Base-by-base conservation (phyloP, 1,140 invertebrate species). In the Aricia agestis region DNA sequence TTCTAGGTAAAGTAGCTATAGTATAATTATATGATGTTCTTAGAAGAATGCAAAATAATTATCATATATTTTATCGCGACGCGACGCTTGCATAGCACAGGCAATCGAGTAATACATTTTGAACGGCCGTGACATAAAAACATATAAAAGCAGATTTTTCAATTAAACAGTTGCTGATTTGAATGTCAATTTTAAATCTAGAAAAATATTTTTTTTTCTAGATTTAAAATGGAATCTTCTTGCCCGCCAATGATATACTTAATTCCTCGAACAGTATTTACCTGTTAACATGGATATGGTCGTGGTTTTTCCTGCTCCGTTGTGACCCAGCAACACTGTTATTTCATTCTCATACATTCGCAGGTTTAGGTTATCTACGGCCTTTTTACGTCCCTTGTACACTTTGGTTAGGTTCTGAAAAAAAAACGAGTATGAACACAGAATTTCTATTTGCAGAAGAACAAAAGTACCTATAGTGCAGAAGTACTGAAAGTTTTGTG, bases 201-300 rank as follows among this genome's bases (percentile, higher is more conserved):
- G 25, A 25, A 25, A 25, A 25, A 25, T 1, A 1, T 25, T 25
- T 25, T 25, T 25, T 3, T 2, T 25, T 25, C 25, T 25, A n/a
- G n/a, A n/a, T n/a, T n/a, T n/a, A n/a, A n/a, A n/a, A n/a, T 25
- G 25, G 25, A 25, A 25, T 25, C 25, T 11, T 15, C 45, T 52
- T 52, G 63, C 19, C 63, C 19, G 32, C 1, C 13, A 65, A 65
- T 32, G 11, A 65, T 15, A 25, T 32, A 65, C 32, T 25, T 31
- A 15, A 15, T 32, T 15, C 7, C 32, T 13, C 36, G 18, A 31
- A 32, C 15, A 67, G 10, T 76, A 75, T 75, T 84, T 87, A 93
- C 95, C 96, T 76, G 96, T 97, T 11, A 97, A 84, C 94, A 97
- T 97, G 0, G 95, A 94, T 95, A 98, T 95, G 72, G 95, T 94